Evolutionary conservation across 2,113 vertebrate species (phyloP).

Genomic region (Canis aureus): DNA sequence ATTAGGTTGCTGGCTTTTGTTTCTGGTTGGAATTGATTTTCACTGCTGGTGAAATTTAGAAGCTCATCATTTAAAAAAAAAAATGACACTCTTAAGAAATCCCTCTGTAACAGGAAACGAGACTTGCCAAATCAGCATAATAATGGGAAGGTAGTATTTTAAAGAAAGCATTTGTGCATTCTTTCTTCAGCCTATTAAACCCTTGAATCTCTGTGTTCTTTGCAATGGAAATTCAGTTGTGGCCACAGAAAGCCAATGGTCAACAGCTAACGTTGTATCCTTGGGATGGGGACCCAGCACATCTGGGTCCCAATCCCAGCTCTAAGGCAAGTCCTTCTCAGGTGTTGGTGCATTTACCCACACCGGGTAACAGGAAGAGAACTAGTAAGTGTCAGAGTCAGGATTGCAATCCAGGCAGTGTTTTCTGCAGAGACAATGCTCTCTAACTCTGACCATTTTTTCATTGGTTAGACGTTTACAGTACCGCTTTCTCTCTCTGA

Average conservation of each 20-base stretch:
- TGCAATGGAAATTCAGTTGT: neutral
- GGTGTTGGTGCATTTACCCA: neutral
- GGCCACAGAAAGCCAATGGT: neutral
- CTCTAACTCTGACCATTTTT: neutral
- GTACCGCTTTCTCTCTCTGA: neutral
- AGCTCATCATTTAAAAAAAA: neutral
- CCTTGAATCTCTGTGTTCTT: too few relatives aligned
- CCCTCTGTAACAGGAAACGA: neutral
- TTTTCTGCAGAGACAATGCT: neutral
- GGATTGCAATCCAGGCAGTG: neutral
- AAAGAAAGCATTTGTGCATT: neutral
- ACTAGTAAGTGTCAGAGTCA: neutral
- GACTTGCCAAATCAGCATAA: neutral
- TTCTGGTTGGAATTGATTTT: constrained; percentile 66
- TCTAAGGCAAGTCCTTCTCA: neutral
- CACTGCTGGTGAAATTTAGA: neutral
- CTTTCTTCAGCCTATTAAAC: neutral
- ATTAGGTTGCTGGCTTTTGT: constrained; percentile 26
- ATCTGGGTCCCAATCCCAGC: too few relatives aligned
- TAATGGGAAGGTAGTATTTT: neutral
- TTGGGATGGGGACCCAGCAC: neutral
- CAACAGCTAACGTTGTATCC: accelerated
- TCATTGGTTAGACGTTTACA: neutral
- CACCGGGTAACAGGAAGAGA: neutral
- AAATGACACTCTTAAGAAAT: neutral